Evolutionary conservation across 2,797 vertebrate species (phyloP), one percentile per base, ranked within the genome.

Genomic region (Crocodylus rhombifer): DNA sequence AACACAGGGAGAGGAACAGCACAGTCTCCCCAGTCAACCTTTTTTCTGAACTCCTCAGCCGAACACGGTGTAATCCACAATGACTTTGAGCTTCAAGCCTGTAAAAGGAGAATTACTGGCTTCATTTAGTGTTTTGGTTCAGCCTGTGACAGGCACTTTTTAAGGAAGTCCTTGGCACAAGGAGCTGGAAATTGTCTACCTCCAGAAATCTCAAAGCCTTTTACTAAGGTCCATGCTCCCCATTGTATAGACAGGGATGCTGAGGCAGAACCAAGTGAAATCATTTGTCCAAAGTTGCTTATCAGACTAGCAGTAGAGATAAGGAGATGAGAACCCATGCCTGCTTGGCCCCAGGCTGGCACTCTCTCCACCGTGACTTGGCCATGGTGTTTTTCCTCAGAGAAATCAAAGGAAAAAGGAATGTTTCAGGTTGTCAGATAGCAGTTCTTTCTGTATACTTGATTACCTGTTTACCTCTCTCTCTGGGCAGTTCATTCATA

Each of bases 371-470:
- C 7, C 55, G 21, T 2, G 55, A 67, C 28, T 73, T 61, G 0
- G 0, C 2, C 36, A 36, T 36, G 36, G 23, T 42, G 25, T 14
- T 71, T 71, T 71, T 13, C 33, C 7, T 42, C 36, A 42, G 23
- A 89, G 26, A 36, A n/a, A 92, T 86, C 91, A 84, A 79, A 83
- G 17, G 77, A 74, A 93, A 91, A 95, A 78, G 23, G 10, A 56
- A 75, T 67, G 17, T 36, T 82, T 77, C 51, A 61, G 5, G 83
- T 57, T 88, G 57, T 93, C n/a, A 42, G 77, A 86, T 65, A 79
- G 77, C 76, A 93, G 75, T 69, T 64, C 73, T 26, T 88, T 81
- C 79, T 83, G 56, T 6, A 89, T 65, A 93, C 0, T 1, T 1
- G 13, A n/a, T 73, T 82, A 88, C 57, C 89, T 92, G 79, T 60